Evolutionary conservation across 2,888 invertebrate genomes (phyloP), one percentile per base, ranked within the genome.

Genomic region (Metellina segmentata): DNA sequence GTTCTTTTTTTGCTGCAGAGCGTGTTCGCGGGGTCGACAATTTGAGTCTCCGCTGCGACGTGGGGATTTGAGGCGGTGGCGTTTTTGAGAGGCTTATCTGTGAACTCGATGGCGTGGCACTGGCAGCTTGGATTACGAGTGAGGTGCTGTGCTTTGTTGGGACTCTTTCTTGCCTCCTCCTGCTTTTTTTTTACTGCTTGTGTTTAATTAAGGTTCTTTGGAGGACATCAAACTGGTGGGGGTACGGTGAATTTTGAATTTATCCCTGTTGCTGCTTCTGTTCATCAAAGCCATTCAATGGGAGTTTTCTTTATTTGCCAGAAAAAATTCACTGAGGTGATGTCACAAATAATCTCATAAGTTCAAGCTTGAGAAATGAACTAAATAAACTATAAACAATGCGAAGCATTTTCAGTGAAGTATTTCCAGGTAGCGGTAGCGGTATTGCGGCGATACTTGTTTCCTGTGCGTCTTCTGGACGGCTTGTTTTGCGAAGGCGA

Each of bases 121-220:
- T 82, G 72, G 72, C 82, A 82, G 72, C 9, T 51, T 71, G 82
- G 82, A 81, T 81, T 81, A 81, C 81, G 11, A 6, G 20, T 81
- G 34, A 81, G 69, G n/a, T 69, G 51, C 34, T n/a, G 52, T 16
- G 13, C 16, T 7, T 9, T 34, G 69, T 4, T 9, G 9, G 1
- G 16, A 0, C 19, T 78, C 19, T 78, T 52, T 13, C 49, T 51
- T 8, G 8, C 2, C n/a, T 16, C 6, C 16, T 78, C 16, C 19
- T 78, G 7, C 19, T 11, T 52, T 19, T 20, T 52, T 78, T 51
- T 52, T 19, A 51, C 52, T 78, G 52, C n/a, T 8, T 11, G 48
- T 20, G 16, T 75, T 75, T 13, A 16, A 11, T 16, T 48, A 74
- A 34, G 34, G 48, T 19, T 34, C 34, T 34, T 19, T n/a, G 5